phyloP scores from a whole-genome alignment of 2,797 vertebrate species.

The Myotis daubentonii region DNA sequence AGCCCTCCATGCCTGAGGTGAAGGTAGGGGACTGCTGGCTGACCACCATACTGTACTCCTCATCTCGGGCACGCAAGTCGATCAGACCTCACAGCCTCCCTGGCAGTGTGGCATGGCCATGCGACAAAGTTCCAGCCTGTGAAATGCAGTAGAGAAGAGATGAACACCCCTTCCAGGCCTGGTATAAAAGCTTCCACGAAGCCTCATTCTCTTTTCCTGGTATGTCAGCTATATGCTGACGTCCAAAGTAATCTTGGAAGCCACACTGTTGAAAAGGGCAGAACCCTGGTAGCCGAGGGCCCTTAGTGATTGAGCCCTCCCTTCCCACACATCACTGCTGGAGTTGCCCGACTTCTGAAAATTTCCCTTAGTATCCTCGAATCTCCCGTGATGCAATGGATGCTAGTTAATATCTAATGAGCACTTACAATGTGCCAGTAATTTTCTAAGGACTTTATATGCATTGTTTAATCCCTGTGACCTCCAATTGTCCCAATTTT shows the following conservation, averaged over 20 bases:
- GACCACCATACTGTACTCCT: background rate
- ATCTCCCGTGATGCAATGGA: background rate
- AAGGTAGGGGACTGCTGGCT: too few relatives aligned
- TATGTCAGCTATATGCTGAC: background rate
- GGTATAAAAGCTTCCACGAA: too few relatives aligned
- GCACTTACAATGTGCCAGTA: background rate
- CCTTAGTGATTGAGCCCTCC: background rate
- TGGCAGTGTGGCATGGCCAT: background rate
- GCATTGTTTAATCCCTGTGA: background rate
- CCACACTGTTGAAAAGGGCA: background rate
- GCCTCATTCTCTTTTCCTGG: background rate
- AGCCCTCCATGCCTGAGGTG: rapidly evolving
- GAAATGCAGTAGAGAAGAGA: background rate
- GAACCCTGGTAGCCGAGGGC: background rate
- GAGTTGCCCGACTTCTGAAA: background rate
- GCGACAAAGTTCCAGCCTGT: background rate
- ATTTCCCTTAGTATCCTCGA: background rate
- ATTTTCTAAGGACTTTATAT: background rate
- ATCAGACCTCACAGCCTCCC: too few relatives aligned
- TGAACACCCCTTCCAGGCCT: rapidly evolving
- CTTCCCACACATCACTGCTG: background rate
- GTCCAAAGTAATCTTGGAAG: background rate
- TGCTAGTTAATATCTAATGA: background rate
- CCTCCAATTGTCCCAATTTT: background rate
- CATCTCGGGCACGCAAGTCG: background rate